Evolutionary conservation across 92 coral and sea anemone species (phyloP), one percentile per base, ranked within the genome.

Genomic region (Scolanthus callimorphus): DNA sequence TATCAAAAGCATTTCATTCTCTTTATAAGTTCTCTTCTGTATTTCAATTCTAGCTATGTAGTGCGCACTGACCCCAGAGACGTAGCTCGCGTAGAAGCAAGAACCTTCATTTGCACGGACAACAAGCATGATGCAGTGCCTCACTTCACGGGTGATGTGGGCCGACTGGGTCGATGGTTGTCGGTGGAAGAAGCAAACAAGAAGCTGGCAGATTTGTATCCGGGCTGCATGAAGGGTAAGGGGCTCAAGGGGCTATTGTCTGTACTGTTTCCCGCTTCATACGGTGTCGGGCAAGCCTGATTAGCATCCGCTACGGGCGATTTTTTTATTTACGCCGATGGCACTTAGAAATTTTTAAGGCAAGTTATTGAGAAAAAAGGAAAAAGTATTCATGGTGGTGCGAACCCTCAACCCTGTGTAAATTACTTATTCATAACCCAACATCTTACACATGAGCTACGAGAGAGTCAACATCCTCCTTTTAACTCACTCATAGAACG

Each of bases 31-130:
- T n/a, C 6, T 15, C 41, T 6, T 6, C 41, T 15, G 6, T 34
- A 6, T 34, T 34, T 34, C 6, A 34, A 6, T 6, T 34, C 41
- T 46, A 87, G 96, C 55, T 83, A 80, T 60, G 73, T 78, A 29
- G 86, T 82, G 17, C 83, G 90, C 19, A 87, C 96, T 17, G 96
- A 87, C 73, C 96, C 96, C 3, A 81, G 85, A 27, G 96, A 87
- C 55, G 96, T 87, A 55, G 96, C 96, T 51, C 90, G 96, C 1
- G 96, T 87, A 21, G 96, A 87, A 63, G 68, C 96, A 11, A 87
- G 83, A 55, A 87, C 90, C 34, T 87, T 71, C 57, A 83, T 87
- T 48, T 87, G 96, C 43, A 87, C 96, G 0, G 73, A 73, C 51
- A 76, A 63, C 20, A 67, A 83, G 43, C 17, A 70, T 11, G 96